Conservation (phyloP, 2,888 invertebrate genomes). For the Drosophila eohydei region DNA sequence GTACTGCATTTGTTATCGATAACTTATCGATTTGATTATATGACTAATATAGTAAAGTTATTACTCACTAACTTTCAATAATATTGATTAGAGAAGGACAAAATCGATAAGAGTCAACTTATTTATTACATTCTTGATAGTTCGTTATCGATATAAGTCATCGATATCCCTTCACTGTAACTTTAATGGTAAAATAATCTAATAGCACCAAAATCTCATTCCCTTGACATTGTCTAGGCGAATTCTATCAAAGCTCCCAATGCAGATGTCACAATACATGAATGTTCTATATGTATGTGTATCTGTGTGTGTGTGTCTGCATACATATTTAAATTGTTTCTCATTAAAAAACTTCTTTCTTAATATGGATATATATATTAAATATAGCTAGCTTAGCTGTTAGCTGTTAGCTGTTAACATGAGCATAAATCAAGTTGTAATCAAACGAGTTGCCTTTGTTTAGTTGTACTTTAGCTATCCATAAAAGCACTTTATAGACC, state of each 20-base stretch:
- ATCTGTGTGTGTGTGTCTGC: no score
- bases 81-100: background rate
- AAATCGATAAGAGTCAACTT: background rate
- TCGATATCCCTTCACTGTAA: background rate
- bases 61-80: background rate
- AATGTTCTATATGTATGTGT: background rate
- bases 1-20: background rate
- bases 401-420: conserved; percentile 3
- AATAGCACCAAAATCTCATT: no score
- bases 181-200: background rate
- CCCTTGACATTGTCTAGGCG: background rate
- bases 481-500: conserved; percentile 8
- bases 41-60: no score
- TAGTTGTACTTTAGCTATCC: background rate
- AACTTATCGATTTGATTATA: background rate
- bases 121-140: no score
- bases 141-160: background rate
- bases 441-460: background rate
- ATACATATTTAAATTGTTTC: background rate
- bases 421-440: conserved; percentile 11
- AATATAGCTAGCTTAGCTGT: background rate
- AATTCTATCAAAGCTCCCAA: background rate
- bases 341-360: conserved; percentile 3
- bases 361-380: background rate
- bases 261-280: background rate